Percentiles rank a stretch among this genome's conserved stretches.
These are phyloP conservation scores for Aleiodes alternator DNA, from an alignment of 2,888 invertebrate genomes.

Conservation along the genomic window DNA sequence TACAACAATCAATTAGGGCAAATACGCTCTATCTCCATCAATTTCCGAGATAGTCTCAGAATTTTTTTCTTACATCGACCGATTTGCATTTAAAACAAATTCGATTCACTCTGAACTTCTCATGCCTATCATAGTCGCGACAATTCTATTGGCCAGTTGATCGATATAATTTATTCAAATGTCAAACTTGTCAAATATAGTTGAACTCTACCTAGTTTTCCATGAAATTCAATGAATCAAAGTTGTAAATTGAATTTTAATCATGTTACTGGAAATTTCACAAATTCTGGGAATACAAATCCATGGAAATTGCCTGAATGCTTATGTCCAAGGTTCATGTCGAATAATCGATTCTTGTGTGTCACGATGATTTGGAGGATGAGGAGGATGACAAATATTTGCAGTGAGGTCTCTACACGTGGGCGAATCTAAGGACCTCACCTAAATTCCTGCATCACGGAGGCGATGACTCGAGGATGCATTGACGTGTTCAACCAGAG, in stretches of 20 bases:
- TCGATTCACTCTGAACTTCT: too few relatives aligned
- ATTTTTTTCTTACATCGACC: too few relatives aligned
- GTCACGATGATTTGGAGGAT: slow-evolving; percentile 30
- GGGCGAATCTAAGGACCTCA: slow-evolving; percentile 19
- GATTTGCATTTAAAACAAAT: too few relatives aligned
- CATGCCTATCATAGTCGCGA: too few relatives aligned
- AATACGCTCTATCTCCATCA: too few relatives aligned
- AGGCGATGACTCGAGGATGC: slow-evolving; percentile 36
- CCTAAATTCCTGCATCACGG: slow-evolving; percentile 2
- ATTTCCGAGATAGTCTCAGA: too few relatives aligned
- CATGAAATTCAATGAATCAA: too few relatives aligned
- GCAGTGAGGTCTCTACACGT: slow-evolving; percentile 18
- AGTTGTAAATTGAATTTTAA: not conserved
- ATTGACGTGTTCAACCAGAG: slow-evolving; percentile 38
- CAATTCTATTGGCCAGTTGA: not conserved
- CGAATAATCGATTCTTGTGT: slow-evolving; percentile 40
- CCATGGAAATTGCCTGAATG: not conserved
- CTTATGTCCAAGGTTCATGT: not conserved
- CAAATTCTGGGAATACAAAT: too few relatives aligned
- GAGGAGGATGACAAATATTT: slow-evolving; percentile 33
- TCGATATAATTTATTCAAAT: not conserved
- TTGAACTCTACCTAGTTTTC: not conserved
- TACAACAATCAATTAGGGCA: too few relatives aligned
- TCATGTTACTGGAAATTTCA: not conserved
- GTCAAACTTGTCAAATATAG: slow-evolving; percentile 2